Percentiles rank a stretch among this genome's conserved stretches.
phyloP scores from a whole-genome alignment of 37 sponge, comb jelly and placozoan genomes.

The Mnemiopsis leidyi region DNA sequence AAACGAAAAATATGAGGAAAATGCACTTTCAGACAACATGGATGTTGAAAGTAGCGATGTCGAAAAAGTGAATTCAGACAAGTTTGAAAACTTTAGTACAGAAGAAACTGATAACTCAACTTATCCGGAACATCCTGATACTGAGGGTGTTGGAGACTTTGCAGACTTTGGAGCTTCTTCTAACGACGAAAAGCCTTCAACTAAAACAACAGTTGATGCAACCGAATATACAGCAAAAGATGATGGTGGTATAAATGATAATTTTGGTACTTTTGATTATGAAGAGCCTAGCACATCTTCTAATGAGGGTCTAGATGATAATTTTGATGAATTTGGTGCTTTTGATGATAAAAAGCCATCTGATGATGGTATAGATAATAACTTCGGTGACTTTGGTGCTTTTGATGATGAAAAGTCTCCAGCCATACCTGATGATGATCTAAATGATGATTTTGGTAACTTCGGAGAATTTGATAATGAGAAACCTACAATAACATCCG shows the following conservation, averaged over 20 bases:
- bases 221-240: too few relatives aligned
- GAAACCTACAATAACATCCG: background rate
- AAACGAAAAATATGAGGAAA: too few relatives aligned
- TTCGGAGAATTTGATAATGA: background rate
- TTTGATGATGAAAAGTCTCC: background rate
- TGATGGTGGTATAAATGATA: too few relatives aligned
- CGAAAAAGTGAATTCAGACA: background rate
- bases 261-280: too few relatives aligned
- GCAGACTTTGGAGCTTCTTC: background rate
- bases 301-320: too few relatives aligned
- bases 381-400: constrained; percentile 19
- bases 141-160: background rate
- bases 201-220: too few relatives aligned
- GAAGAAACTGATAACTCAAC: background rate
- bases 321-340: background rate
- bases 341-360: background rate
- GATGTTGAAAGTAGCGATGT: too few relatives aligned
- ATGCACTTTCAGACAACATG: too few relatives aligned
- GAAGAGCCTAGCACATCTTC: too few relatives aligned
- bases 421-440: background rate
- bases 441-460: background rate
- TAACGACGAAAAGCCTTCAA: background rate
- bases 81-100: background rate
- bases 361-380: background rate
- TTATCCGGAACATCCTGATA: background rate